Conservation (phyloP, 2,888 invertebrate species). For the Eupithecia centaureata region DNA sequence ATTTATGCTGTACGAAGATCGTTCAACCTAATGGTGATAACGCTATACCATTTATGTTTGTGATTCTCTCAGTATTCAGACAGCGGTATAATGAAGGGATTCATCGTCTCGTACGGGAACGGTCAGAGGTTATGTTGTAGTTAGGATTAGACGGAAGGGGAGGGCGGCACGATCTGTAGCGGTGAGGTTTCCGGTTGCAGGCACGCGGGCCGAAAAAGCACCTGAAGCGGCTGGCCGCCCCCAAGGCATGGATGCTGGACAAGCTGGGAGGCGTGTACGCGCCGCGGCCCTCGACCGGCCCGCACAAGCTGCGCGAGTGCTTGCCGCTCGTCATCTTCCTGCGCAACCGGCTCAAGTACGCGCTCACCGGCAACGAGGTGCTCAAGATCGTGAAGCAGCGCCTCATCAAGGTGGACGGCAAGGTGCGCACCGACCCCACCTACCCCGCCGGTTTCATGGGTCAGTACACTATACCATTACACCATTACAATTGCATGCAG, state of each 20-base stretch:
- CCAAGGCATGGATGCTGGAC: slow-evolving; percentile 99
- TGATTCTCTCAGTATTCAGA: background rate
- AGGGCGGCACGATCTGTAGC: slow-evolving; percentile 94
- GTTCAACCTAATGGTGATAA: background rate
- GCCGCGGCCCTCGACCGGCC: slow-evolving; percentile 98
- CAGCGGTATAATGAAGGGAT: background rate
- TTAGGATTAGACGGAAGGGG: background rate
- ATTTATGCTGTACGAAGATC: background rate
- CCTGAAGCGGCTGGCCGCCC: slow-evolving; percentile 99
- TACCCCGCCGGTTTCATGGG: slow-evolving; percentile 99
- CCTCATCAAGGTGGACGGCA: slow-evolving; percentile 98
- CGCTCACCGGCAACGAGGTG: slow-evolving; percentile 97
- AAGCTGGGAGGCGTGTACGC: slow-evolving; percentile 99
- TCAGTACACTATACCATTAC: slow-evolving; percentile 74
- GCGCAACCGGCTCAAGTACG: slow-evolving; percentile 98
- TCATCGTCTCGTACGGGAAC: background rate
- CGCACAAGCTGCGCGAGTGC: slow-evolving; percentile 98
- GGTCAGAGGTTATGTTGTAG: slow-evolving; percentile 20
- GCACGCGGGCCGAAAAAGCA: slow-evolving; percentile 99
- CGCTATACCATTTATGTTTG: background rate
- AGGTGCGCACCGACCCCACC: slow-evolving; percentile 98
- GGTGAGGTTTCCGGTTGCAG: slow-evolving; percentile 84
- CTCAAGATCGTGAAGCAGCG: slow-evolving; percentile 99
- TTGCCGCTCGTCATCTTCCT: slow-evolving; percentile 98
- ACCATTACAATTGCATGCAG: background rate